These are phyloP conservation scores for Phymanthus crucifer DNA, from an alignment of 92 coral and sea anemone species.

Conservation along the genomic window DNA sequence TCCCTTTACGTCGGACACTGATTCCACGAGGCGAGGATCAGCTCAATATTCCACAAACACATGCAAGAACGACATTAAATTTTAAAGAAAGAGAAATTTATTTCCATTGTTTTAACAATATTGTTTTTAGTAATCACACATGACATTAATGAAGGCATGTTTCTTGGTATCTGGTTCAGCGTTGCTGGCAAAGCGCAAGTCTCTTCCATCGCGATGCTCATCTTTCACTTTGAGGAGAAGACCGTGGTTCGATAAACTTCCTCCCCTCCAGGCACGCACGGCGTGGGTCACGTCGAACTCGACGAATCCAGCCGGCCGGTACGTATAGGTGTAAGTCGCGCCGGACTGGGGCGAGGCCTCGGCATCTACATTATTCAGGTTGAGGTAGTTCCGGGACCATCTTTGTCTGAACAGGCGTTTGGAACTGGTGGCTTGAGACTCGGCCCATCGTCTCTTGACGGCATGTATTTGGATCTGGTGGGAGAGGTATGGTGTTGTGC, in stretches of 20 bases:
- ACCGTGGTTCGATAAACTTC: conserved; percentile 51
- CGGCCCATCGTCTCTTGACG: conserved; percentile 48
- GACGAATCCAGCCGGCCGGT: conserved; percentile 65
- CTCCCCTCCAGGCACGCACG: conserved; percentile 50
- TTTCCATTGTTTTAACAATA: too few relatives aligned
- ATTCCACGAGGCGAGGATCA: too few relatives aligned
- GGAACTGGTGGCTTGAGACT: conserved; percentile 40
- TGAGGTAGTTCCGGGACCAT: neutral
- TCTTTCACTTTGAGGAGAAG: conserved; percentile 48
- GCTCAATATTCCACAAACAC: too few relatives aligned
- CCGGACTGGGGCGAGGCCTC: conserved; percentile 18
- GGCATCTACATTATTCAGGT: too few relatives aligned
- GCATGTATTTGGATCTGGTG: conserved; percentile 43
- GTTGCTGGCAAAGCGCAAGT: conserved; percentile 62
- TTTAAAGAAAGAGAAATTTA: too few relatives aligned
- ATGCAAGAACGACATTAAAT: too few relatives aligned
- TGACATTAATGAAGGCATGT: conserved; percentile 55
- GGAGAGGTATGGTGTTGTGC: conserved; percentile 41
- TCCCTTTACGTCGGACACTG: too few relatives aligned
- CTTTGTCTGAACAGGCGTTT: neutral
- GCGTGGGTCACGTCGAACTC: conserved; percentile 71
- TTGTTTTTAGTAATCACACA: conserved; percentile 29
- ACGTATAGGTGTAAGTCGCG: conserved; percentile 49
- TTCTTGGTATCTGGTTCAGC: conserved; percentile 16
- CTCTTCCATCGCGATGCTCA: conserved; percentile 47